Conservation (phyloP, 2,888 invertebrate genomes). For the Coelopa pilipes region DNA sequence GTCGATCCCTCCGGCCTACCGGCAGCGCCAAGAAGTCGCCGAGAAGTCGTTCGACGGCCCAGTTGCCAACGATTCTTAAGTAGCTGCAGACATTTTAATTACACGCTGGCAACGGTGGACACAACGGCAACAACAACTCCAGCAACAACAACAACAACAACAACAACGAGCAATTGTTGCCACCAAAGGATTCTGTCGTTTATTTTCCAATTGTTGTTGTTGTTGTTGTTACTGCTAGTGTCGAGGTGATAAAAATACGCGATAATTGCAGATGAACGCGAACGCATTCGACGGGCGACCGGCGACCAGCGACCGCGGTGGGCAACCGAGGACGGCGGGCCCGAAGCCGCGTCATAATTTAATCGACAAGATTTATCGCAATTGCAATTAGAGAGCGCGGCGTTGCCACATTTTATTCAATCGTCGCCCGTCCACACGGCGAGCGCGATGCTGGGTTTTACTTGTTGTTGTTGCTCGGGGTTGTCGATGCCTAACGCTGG, state of each 20-base stretch:
- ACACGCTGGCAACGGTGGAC: conserved; percentile 48
- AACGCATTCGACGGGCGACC: conserved; percentile 28
- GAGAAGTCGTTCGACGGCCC: conserved; percentile 42
- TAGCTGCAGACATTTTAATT: conserved; percentile 63
- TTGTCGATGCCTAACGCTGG: too few species aligned
- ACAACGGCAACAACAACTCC: conserved; percentile 21
- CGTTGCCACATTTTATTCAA: not conserved
- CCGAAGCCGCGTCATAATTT: conserved; percentile 56
- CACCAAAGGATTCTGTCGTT: too few species aligned
- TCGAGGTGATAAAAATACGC: conserved; percentile 38
- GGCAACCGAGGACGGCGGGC: not conserved
- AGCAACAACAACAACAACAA: not conserved
- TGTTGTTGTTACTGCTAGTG: conserved; percentile 13
- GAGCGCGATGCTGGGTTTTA: too few species aligned
- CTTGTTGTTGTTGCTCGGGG: too few species aligned
- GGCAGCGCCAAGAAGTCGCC: conserved; percentile 21
- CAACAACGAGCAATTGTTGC: too few species aligned
- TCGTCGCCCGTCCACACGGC: too few species aligned
- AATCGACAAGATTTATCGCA: conserved; percentile 67
- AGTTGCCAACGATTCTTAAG: conserved; percentile 13
- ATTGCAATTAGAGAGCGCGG: conserved; percentile 63
- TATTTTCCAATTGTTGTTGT: too few species aligned
- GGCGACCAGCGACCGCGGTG: too few species aligned
- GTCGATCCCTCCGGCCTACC: too few species aligned
- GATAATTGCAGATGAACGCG: conserved; percentile 37